Base-by-base conservation (phyloP, 2,113 vertebrate species). In the Mus spicilegus region DNA sequence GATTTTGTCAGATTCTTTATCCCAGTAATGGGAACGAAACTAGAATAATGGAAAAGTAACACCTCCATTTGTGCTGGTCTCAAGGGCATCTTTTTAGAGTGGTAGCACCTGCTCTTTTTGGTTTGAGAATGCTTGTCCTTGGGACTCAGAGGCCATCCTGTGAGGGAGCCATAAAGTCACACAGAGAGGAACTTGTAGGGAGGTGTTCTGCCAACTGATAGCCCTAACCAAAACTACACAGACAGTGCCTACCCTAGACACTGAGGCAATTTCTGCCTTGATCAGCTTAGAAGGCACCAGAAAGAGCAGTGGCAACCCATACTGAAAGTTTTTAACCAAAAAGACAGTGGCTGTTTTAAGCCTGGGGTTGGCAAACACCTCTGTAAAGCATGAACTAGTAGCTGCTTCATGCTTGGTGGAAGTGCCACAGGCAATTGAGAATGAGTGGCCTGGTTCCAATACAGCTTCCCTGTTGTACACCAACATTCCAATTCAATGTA, bases 401-500 rank as follows among this genome's bases (percentile, higher is more conserved):
- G 93, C 54, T 89, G 88, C 90, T 95, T 93, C 67, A 89, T 42
- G 24, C n/a, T 87, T 86, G 51, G 33, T 70, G 93, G 72, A 78
- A 42, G 33, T 84, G 51, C 80, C 77, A n/a, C 19, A 65, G 84
- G 51, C 80, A 65, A 39, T 3, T 5, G 2, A 22, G 87, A 89
- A 72, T 12, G 69, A 69, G 42, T 13, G 92, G 86, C 73, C 42
- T 20, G 46, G 82, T 85, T 70, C 90, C 87, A 76, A 14, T 54
- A 90, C 72, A 87, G 84, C 82, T 84, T 78, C 80, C 28, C 39
- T 56, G 36, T 49, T 33, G 46, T 65, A 19, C 13, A 58, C 22
- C 54, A 69, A 85, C 76, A 91, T 49, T 72, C 67, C 54, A 91
- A 82, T 82, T 77, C 85, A 63, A 86, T 51, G 11, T 76, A 49